These are phyloP conservation scores for Ctena decussata DNA, from an alignment of 2,888 invertebrate genomes.

Conservation along the genomic window DNA sequence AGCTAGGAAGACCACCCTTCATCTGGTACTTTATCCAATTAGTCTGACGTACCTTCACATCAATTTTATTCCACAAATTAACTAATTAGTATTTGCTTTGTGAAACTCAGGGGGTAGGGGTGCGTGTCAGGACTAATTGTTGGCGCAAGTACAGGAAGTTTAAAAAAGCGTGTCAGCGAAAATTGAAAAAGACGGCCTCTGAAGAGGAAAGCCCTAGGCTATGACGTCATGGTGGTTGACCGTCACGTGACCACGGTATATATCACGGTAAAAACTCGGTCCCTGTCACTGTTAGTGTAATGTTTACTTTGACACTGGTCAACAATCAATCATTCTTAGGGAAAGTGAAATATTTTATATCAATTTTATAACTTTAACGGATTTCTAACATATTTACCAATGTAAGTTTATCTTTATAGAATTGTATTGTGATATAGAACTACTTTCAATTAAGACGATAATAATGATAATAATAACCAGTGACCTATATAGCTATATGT, in stretches of 20 bases:
- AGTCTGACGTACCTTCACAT: not conserved
- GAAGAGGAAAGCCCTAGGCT: not conserved
- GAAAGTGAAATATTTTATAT: not conserved
- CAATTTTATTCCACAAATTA: not conserved
- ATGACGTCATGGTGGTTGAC: constrained; percentile 47
- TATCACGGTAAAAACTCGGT: not conserved
- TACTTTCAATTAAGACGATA: no score
- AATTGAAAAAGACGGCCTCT: not conserved
- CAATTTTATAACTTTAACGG: not conserved
- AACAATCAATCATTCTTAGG: not conserved
- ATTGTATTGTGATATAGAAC: no score
- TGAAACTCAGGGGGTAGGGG: not conserved
- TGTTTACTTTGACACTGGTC: not conserved
- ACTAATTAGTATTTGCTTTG: not conserved
- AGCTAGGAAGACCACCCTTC: not conserved
- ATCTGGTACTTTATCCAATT: not conserved
- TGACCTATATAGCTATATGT: no score
- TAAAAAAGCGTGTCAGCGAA: not conserved
- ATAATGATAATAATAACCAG: no score
- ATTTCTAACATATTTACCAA: not conserved
- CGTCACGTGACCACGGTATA: constrained; percentile 58
- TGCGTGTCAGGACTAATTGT: constrained; percentile 4
- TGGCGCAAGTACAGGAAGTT: not conserved
- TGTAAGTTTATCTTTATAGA: no score
- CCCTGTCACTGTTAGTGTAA: not conserved